Evolutionary conservation across 2,888 invertebrate genomes (phyloP), one percentile per base, ranked within the genome.

Genomic region (Limnephilus marmoratus): DNA sequence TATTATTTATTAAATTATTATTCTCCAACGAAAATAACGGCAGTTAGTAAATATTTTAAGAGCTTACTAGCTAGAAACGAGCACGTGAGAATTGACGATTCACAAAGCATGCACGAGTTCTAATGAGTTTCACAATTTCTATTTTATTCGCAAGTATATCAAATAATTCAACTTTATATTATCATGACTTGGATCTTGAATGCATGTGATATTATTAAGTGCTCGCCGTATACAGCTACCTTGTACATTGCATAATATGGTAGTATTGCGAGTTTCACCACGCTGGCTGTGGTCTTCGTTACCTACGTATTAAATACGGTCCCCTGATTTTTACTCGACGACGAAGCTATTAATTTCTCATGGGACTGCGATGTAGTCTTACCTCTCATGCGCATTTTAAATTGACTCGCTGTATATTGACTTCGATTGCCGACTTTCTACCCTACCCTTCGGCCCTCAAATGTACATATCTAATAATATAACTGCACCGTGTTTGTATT

Each of bases 351-450:
- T 92, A 86, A 90, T 92, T 92, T 90, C 90, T 92, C 92, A 81
- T 12, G 92, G 92, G 92, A 90, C 90, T 45, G 87, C 86, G 53
- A 85, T n/a, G 86, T 90, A 90, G 85, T 86, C 86, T 90, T 91
- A 80, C 80, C 29, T n/a, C 85, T 90, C 90, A 90, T 92, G 92
- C 90, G 91, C 85, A 92, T 90, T 92, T 92, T 90, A 92, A 90
- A 92, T 92, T 88, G 92, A 31, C 81, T 92, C 90, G 45, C 37
- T 90, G 92, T 85, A 92, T 92, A 92, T 92, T 86, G 92, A 90
- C 85, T 81, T 49, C 68, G 68, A 87, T 87, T 87, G 87, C 53
- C 49, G 87, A 53, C 31, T 49, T 53, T 87, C 49, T 53, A 15
- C 53, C 87, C 87, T 24, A 68, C n/a, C 68, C 68, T 53, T 68